Conservation (phyloP, 2,797 vertebrate species). For the Dermochelys coriacea region DNA sequence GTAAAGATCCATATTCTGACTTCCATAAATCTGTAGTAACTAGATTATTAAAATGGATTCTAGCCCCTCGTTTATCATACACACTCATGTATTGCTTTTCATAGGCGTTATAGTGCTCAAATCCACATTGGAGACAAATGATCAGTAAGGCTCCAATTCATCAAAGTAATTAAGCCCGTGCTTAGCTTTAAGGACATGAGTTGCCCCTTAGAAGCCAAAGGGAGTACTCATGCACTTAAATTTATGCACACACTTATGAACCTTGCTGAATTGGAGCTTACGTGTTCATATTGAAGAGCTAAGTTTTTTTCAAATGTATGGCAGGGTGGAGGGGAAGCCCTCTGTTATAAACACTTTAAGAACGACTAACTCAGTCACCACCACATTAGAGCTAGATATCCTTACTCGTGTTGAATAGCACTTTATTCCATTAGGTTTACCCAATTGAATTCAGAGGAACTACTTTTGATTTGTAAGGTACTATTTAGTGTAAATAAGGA, state of each 20-base stretch:
- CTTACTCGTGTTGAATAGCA: not conserved
- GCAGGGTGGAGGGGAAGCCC: too few relatives aligned
- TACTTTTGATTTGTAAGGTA: not conserved
- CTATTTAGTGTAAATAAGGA: not conserved
- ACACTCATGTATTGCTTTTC: not conserved
- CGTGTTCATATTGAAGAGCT: not conserved
- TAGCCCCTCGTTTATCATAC: not conserved
- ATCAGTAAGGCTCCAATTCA: not conserved
- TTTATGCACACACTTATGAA: not conserved
- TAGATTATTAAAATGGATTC: slow-evolving; percentile 45
- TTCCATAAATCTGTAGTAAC: slow-evolving; percentile 23
- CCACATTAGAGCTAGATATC: not conserved
- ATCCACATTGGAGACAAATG: not conserved
- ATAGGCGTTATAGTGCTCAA: not conserved
- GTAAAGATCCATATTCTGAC: slow-evolving; percentile 34
- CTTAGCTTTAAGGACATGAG: not conserved
- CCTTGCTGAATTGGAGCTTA: not conserved
- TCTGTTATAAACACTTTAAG: not conserved
- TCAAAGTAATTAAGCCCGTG: not conserved
- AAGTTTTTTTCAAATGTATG: not conserved
- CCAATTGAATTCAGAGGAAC: not conserved
- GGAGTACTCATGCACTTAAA: not conserved
- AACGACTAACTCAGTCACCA: not conserved
- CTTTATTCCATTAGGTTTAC: not conserved
- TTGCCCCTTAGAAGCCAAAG: not conserved